Evolutionary conservation across 2,797 vertebrate genomes (phyloP).

Genomic region (Cynopterus sphinx): DNA sequence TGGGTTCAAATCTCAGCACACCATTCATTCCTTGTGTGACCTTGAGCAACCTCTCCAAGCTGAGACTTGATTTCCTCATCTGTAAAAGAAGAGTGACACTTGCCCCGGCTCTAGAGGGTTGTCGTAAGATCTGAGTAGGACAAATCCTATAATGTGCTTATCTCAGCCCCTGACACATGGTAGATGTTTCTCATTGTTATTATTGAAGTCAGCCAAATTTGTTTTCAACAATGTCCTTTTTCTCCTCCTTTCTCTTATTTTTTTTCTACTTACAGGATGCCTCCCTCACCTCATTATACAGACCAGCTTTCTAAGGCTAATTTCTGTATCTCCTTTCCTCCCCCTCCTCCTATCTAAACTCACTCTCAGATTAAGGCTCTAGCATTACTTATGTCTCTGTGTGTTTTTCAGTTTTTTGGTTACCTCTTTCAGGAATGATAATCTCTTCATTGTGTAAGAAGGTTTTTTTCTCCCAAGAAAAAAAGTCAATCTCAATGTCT

Average conservation of each 20-base stretch:
- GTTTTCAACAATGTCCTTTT: not conserved
- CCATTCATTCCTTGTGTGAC: not conserved
- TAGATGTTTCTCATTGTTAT: not conserved
- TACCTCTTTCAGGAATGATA: not conserved
- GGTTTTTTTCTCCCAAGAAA: not conserved
- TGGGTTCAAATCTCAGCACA: not conserved
- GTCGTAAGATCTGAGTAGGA: not conserved
- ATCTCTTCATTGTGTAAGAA: not conserved
- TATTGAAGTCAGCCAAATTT: too few species aligned
- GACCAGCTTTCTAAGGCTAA: not conserved
- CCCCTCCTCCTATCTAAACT: not conserved
- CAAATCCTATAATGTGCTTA: not conserved
- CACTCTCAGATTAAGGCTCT: not conserved
- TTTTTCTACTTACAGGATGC: not conserved
- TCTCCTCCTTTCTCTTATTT: not conserved
- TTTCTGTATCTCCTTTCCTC: not conserved
- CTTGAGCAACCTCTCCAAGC: not conserved
- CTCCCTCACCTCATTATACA: not conserved
- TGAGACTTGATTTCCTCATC: not conserved
- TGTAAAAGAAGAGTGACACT: not conserved
- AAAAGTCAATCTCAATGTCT: not conserved
- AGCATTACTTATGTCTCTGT: not conserved
- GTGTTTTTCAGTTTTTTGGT: not conserved
- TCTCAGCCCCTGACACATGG: rapidly evolving
- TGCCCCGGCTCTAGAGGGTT: not conserved